Evolutionary conservation across 2,113 vertebrate species (phyloP).

Genomic region (Alethe diademata): DNA sequence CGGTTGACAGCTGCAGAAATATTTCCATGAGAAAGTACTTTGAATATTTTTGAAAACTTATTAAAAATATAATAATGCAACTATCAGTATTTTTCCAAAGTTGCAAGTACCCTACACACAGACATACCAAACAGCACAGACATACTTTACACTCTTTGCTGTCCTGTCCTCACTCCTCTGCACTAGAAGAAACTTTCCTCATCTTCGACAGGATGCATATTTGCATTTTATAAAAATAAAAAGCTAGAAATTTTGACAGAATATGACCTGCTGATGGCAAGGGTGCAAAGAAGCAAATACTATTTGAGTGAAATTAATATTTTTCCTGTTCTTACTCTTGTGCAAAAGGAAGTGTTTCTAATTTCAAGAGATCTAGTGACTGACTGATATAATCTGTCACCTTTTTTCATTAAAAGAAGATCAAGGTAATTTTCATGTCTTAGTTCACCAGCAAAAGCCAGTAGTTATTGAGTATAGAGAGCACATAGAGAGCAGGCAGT

Average conservation of each 20-base stretch:
- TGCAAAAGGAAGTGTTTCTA: not conserved
- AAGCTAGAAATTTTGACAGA: not conserved
- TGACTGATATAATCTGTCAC: not conserved
- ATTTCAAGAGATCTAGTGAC: not conserved
- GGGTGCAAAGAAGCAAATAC: not conserved
- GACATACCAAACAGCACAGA: fast-evolving
- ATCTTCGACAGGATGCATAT: not conserved
- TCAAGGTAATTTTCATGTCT: not conserved
- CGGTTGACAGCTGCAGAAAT: not conserved
- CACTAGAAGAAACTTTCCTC: not conserved
- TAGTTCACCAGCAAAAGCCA: not conserved
- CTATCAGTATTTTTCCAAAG: not conserved
- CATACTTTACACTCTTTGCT: not conserved
- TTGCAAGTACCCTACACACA: not conserved
- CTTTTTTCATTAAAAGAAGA: not conserved
- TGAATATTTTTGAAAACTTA: not conserved
- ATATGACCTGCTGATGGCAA: not conserved
- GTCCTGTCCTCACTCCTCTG: not conserved
- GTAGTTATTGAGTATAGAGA: not conserved
- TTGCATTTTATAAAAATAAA: not conserved
- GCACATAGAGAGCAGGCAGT: not conserved
- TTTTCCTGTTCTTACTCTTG: not conserved
- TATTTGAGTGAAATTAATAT: not conserved
- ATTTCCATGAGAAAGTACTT: not conserved
- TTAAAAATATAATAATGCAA: not conserved